Conservation (phyloP, 2,888 invertebrate genomes). For the Eumerus sabulonum region DNA sequence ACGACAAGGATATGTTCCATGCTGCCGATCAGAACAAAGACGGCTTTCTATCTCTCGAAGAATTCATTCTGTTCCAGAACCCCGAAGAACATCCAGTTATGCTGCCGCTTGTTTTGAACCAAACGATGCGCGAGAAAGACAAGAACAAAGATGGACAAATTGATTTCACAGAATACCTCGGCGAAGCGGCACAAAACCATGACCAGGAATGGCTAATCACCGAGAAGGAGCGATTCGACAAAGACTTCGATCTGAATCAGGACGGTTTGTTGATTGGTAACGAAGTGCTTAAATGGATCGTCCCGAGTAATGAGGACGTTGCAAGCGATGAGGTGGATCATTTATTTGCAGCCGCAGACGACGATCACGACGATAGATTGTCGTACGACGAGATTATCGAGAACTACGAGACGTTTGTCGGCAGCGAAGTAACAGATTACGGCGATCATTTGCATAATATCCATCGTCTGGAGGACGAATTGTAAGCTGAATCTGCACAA, state of each 20-base stretch:
- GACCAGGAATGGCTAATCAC: constrained; percentile 86
- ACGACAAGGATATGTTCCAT: constrained; percentile 92
- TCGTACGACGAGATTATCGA: constrained; percentile 89
- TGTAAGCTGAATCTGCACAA: constrained; percentile 80
- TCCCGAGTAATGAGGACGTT: constrained; percentile 93
- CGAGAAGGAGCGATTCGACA: constrained; percentile 91
- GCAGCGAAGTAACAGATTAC: constrained; percentile 94
- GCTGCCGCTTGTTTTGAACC: constrained; percentile 88
- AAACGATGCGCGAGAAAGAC: constrained; percentile 93
- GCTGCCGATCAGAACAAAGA: constrained; percentile 92
- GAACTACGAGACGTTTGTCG: constrained; percentile 94
- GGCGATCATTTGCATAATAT: constrained; percentile 91
- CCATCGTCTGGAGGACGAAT: constrained; percentile 90
- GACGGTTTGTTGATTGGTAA: constrained; percentile 89
- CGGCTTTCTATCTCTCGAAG: constrained; percentile 85
- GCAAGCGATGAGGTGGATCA: constrained; percentile 95
- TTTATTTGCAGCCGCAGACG: constrained; percentile 91
- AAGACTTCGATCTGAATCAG: constrained; percentile 89
- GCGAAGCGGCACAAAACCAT: constrained; percentile 81
- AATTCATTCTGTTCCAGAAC: constrained; percentile 93
- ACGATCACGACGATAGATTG: constrained; percentile 89
- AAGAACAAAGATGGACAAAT: constrained; percentile 89
- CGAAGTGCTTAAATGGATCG: constrained; percentile 93
- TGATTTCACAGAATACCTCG: constrained; percentile 83
- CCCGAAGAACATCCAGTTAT: constrained; percentile 96